Evolutionary conservation across 2,797 vertebrate species (phyloP).

Genomic region (Hydrophis major): DNA sequence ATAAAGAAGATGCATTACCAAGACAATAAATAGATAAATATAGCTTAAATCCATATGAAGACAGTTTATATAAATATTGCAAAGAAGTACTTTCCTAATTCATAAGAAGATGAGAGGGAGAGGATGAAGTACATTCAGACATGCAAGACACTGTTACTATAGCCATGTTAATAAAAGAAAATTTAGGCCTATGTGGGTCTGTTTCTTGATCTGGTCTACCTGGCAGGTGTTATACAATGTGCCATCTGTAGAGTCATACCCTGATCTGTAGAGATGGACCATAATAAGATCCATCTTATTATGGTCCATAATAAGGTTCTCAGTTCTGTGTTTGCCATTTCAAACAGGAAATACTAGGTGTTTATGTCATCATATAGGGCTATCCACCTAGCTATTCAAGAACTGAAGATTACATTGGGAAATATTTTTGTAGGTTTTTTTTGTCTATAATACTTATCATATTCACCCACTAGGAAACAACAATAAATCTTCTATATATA

Average conservation of each 20-base stretch:
- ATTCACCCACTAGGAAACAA: not conserved
- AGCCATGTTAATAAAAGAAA: not conserved
- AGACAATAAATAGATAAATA: not conserved
- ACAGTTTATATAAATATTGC: not conserved
- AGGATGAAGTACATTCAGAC: not conserved
- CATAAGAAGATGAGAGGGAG: not conserved
- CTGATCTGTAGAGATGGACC: not conserved
- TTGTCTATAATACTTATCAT: not conserved
- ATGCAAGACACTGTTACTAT: not conserved
- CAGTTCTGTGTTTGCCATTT: not conserved
- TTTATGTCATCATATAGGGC: not conserved
- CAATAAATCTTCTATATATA: not conserved
- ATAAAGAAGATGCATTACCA: not conserved
- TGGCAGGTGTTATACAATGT: not conserved
- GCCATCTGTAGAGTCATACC: not conserved
- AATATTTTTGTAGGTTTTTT: not conserved
- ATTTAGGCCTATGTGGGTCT: not conserved
- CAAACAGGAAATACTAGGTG: not conserved
- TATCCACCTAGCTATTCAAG: not conserved
- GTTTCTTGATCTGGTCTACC: not conserved
- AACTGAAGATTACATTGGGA: not conserved
- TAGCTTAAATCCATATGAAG: not conserved
- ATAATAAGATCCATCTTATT: not conserved
- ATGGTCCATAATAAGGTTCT: no score
- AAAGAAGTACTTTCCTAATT: not conserved